phyloP scores from a whole-genome alignment of 2,113 vertebrate species.

The Atrichornis clamosus region DNA sequence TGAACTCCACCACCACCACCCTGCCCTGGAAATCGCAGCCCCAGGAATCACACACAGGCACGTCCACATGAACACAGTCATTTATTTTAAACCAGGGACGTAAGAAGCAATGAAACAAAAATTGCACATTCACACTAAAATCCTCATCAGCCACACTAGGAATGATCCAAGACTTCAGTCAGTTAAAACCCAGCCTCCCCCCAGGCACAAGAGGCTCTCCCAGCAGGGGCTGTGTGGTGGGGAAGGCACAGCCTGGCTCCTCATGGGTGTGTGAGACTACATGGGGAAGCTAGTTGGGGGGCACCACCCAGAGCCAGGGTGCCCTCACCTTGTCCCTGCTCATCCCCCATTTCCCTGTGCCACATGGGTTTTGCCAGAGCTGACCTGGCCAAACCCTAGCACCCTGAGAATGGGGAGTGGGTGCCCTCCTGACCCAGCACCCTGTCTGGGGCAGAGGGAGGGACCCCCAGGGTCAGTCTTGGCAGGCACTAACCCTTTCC shows the following conservation, averaged over 20 bases:
- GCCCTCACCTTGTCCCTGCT: not conserved
- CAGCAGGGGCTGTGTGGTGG: not conserved
- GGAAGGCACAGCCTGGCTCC: not conserved
- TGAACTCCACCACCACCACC: not conserved
- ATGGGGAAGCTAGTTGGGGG: too few relatives aligned
- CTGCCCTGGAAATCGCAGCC: not conserved
- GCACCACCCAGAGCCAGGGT: not conserved
- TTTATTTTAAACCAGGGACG: slow-evolving; percentile 73
- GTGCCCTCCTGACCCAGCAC: not conserved
- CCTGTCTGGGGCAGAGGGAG: not conserved
- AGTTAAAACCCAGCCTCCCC: not conserved
- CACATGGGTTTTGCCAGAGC: not conserved
- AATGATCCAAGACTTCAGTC: slow-evolving; percentile 55
- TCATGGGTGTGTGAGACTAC: fast-evolving
- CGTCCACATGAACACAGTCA: slow-evolving; percentile 31
- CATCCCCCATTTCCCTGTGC: not conserved
- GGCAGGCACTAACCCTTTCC: not conserved
- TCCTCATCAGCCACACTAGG: slow-evolving; percentile 59
- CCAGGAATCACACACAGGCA: fast-evolving
- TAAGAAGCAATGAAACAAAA: slow-evolving; percentile 57
- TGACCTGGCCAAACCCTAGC: not conserved
- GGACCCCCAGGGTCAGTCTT: not conserved
- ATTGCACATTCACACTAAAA: slow-evolving; percentile 72
- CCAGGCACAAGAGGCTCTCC: not conserved
- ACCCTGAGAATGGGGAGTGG: fast-evolving